Base-by-base conservation (phyloP, 2,888 invertebrate species). In the Oscheius myriophilus region DNA sequence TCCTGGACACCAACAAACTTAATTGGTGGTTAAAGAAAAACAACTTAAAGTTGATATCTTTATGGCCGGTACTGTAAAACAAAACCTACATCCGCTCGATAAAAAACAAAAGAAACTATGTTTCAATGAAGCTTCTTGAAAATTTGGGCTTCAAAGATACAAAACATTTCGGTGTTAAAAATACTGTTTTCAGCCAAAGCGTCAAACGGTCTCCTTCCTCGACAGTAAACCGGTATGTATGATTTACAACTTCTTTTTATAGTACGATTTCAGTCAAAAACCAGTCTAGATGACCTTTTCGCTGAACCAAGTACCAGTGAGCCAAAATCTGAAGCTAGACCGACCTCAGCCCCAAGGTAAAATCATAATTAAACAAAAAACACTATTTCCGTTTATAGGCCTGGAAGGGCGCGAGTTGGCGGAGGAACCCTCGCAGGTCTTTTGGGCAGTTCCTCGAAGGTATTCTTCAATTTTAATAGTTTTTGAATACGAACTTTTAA, bases 121-220 rank as follows among this genome's bases (percentile, higher is more conserved):
- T 6, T 6, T 9, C 9, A 33, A 6, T 33, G 33, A 33, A 33
- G 9, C 33, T 6, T n/a, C n/a, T 6, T 33, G 33, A 9, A 9
- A 33, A 6, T 33, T 6, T 33, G 33, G 3, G 33, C 33, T n/a
- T n/a, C 33, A 33, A 33, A 33, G 9, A 6, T 33, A 9, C 33
- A 9, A 3, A 9, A 33, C 9, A 9, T 33, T 6, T 6, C 3
- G 9, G 9, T 33, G 3, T 33, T 33, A 9, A 33, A 33, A 3
- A 6, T 33, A 9, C 9, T 33, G 3, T 18, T 58, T 59, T 59
- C 26, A 59, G 59, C 59, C 43, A 16, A 45, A 49, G 9, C 59
- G 59, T 23, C 61, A 46, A 11, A 61, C 61, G 4, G 61, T 61
- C n/a, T 49, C 61, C 26, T 61, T 61, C 18, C 18, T 58, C 18